Conservation (phyloP, 2,888 invertebrate species). For the Galeruca laticollis region DNA sequence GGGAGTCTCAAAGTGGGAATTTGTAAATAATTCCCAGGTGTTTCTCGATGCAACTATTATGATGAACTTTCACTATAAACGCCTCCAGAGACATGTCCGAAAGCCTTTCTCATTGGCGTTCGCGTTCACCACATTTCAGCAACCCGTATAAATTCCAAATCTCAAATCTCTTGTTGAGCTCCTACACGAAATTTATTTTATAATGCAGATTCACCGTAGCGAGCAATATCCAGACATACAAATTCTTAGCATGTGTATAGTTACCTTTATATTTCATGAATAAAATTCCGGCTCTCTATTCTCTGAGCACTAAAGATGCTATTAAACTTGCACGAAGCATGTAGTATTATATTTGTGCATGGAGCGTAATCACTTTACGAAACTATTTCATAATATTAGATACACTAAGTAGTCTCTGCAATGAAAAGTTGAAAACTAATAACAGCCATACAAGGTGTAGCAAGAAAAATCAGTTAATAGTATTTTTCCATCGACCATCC, state of each 20-base stretch:
- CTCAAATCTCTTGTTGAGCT: background rate
- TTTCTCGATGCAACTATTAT: no score
- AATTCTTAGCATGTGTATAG: conserved; percentile 4
- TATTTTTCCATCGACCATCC: no score
- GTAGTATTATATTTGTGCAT: conserved; percentile 21
- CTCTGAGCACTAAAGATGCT: conserved; percentile 16
- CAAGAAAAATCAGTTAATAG: background rate
- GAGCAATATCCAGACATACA: conserved; percentile 4
- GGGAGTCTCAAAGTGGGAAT: no score
- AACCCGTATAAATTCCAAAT: background rate
- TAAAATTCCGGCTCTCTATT: conserved; percentile 23
- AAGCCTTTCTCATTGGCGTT: no score
- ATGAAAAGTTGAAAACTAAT: conserved; percentile 1
- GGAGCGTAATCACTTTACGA: conserved; percentile 15
- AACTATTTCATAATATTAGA: conserved; percentile 10
- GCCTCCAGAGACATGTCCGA: no score
- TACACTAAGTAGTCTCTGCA: background rate
- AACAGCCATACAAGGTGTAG: background rate
- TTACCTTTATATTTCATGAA: conserved; percentile 21
- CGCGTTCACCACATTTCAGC: background rate
- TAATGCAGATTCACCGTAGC: conserved; percentile 2
- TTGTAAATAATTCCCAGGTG: no score
- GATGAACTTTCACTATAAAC: no score
- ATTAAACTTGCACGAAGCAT: conserved; percentile 27
- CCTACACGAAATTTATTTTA: conserved; percentile 8